Conservation (phyloP, 2,888 invertebrate genomes). For the Euplagia quadripunctaria region DNA sequence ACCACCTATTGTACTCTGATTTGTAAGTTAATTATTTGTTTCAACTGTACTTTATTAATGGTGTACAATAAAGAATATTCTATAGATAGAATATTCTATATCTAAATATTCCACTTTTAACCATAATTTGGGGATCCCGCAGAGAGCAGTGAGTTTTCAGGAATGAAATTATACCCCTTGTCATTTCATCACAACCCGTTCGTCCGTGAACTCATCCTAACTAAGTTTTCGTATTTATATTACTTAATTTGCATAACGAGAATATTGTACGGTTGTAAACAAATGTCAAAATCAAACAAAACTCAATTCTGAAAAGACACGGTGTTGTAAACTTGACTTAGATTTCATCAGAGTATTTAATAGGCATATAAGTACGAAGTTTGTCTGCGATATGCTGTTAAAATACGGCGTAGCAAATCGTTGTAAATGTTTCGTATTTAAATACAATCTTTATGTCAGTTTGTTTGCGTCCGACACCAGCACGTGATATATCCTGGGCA, state of each 20-base stretch:
- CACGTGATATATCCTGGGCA: too few relatives aligned
- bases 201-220: not conserved
- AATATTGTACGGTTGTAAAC: constrained; percentile 3
- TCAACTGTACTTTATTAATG: too few relatives aligned
- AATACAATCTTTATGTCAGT: not conserved
- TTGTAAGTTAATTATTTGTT: too few relatives aligned
- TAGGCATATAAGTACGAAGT: not conserved
- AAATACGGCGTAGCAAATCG: not conserved
- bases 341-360: not conserved
- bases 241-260: constrained; percentile 1
- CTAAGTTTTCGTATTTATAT: constrained; percentile 6
- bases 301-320: not conserved
- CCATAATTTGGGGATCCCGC: not conserved
- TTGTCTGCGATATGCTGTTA: not conserved
- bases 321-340: not conserved
- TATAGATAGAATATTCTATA: too few relatives aligned
- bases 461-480: too few relatives aligned
- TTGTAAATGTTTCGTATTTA: too few relatives aligned
- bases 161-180: not conserved
- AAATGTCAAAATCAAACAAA: not conserved
- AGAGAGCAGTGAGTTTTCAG: not conserved
- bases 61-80: too few relatives aligned
- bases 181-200: not conserved
- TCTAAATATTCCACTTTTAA: not conserved
- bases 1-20: too few relatives aligned